Base-by-base conservation (phyloP, 2,797 vertebrate species). In the Alca torda region DNA sequence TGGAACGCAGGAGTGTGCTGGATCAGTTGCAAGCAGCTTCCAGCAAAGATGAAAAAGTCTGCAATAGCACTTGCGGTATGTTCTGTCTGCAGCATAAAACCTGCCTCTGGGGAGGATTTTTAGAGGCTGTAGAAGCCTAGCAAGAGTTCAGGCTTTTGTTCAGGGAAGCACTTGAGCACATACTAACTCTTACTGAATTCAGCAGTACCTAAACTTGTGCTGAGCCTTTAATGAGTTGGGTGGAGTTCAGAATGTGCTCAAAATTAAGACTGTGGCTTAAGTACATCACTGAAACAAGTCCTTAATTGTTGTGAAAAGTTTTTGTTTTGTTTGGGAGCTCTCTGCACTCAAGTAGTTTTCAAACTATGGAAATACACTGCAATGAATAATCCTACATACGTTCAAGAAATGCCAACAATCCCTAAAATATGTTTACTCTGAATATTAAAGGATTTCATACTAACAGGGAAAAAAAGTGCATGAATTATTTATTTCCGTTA, bases 401-500 rank as follows among this genome's bases (percentile, higher is more conserved):
- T 16, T 93, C 68, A 80, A 68, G 43, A 91, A 88, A 91, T 48
- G 11, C 9, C 69, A 86, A 31, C 33, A 59, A 67, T 41, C 33
- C 63, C 54, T 75, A 77, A 83, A 85, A 90, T 51, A 82, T 3
- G 8, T 78, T 91, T 90, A 76, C 39, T 86, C 51, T 46, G 45
- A 92, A 91, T 88, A 89, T 68, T 81, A 86, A 89, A 87, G 45
- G 28, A 70, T 78, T 93, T 78, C 65, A 88, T n/a, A 84, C 33
- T 31, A 88, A 72, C 17, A 78, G 28, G 2, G 12, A 25, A 39
- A 61, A 61, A 35, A 92, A 95, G 11, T 16, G 13, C 12, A 74
- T 88, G 14, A 89, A 95, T 91, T 81, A 96, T 93, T 96, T 91
- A 92, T 80, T 89, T 73, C 31, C 48, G 28, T 73, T 91, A 85